Percentiles rank a stretch among this genome's conserved stretches.
phyloP scores from a whole-genome alignment of 2,113 vertebrate genomes.

The Stigmatopora nigra region DNA sequence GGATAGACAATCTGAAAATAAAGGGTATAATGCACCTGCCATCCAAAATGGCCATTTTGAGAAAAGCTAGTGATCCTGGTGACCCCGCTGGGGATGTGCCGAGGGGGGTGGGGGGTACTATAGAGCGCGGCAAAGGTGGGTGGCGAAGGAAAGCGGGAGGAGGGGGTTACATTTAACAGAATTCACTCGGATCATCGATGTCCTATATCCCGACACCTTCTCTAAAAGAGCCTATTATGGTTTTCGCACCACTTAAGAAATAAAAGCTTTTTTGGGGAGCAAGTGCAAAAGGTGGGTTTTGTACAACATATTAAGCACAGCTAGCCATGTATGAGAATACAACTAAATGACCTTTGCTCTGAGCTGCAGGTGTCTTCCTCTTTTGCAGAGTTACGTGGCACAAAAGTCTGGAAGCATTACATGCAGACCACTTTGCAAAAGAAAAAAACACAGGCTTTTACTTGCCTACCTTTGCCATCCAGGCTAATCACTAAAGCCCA shows the following conservation, averaged over 20 bases:
- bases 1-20: constrained; percentile 99
- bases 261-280: constrained; percentile 85
- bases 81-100: constrained; percentile 82
- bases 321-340: constrained; percentile 64
- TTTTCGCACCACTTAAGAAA: constrained; percentile 98
- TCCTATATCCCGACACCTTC: constrained; percentile 95
- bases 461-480: constrained; percentile 5
- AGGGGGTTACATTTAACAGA: constrained; percentile 84
- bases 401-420: constrained; percentile 30
- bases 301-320: constrained; percentile 77
- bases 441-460: background rate
- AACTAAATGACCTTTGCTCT: constrained; percentile 62
- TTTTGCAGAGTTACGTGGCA: constrained; percentile 32
- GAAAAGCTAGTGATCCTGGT: constrained; percentile 99
- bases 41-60: constrained; percentile 99
- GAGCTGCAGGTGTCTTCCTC: constrained; percentile 59
- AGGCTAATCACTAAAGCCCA: constrained; percentile 8
- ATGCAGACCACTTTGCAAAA: constrained; percentile 15
- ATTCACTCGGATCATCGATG: constrained; percentile 94
- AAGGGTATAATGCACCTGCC: constrained; percentile 99
- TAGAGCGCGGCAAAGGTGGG: constrained; percentile 18
- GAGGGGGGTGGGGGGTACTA: background rate
- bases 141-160: constrained; percentile 29
- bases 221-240: constrained; percentile 98
- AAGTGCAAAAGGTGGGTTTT: constrained; percentile 13